These are phyloP conservation scores for Pseudachorutes palmiensis DNA, from an alignment of 1,140 invertebrate species.

Conservation along the genomic window DNA sequence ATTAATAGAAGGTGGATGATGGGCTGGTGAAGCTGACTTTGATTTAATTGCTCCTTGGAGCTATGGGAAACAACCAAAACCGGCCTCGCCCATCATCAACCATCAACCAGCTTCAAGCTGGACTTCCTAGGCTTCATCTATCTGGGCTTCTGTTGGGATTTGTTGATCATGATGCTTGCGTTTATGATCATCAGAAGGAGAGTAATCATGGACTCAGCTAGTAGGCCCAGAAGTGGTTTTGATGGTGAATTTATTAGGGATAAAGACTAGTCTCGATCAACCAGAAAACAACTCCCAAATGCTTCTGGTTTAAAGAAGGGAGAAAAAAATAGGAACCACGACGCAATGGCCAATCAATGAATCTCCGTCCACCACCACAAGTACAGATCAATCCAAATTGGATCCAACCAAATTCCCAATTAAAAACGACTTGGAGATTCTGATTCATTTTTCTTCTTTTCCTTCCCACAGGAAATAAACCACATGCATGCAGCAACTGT, in stretches of 20 bases:
- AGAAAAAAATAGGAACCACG: neutral
- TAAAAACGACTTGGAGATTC: neutral
- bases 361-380: no score
- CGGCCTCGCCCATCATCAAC: neutral
- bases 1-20: neutral
- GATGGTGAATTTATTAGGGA: neutral
- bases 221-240: neutral
- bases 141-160: no score
- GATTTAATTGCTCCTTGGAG: slow-evolving; percentile 1
- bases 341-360: neutral
- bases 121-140: no score
- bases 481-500: slow-evolving; percentile 49
- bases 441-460: neutral
- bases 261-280: neutral
- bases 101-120: neutral
- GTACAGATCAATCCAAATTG: neutral
- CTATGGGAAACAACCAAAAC: neutral
- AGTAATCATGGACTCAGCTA: neutral
- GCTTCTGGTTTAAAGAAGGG: neutral
- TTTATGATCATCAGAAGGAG: neutral
- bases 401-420: neutral
- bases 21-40: neutral
- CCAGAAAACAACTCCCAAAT: neutral
- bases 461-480: slow-evolving; percentile 47
- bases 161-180: no score